Base-by-base conservation (phyloP, 2,113 vertebrate species). In the Ranitomeya variabilis region DNA sequence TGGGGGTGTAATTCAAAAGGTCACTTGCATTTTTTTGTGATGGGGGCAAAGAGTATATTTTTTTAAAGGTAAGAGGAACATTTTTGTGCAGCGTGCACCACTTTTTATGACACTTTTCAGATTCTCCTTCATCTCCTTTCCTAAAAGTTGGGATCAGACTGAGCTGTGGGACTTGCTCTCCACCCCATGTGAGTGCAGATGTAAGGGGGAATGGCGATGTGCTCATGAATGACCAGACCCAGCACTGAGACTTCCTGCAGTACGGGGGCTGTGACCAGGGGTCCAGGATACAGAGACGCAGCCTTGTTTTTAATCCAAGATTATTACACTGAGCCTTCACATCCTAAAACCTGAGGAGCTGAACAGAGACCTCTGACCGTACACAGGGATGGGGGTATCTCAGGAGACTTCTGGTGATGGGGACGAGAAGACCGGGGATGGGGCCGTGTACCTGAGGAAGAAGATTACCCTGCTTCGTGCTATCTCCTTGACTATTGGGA, bases 401-500 rank as follows among this genome's bases (percentile, higher is more conserved):
- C n/a, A 19, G 16, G 79, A 69, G 7, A 23, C 26, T 6, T 14
- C 80, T 26, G 67, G 26, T 16, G 54, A 74, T 15, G 31, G 21
- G 0, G 66, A 45, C 26, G 1, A 0, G 1, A 74, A 45, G 71
- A 18, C 14, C 1, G 79, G 84, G 14, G 89, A 87, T 12, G 88
- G 91, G 51, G 67, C 45, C 5, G 89, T 94, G 55, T 90, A 92
- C 62, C 89, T 94, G 64, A 90, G 91, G 74, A 93, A 93, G 67
- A 91, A 91, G 60, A 95, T 96, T 3, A 91, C 93, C 67, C 90
- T 95, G 85, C 85, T 94, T 86, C 87, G 94, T 0, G 93, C 94
- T 0, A 85, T 92, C 78, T 94, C 90, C 80, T 91, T 96, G 71
- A 91, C 96, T 90, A 90, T 96, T 0, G 96, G 96, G 13, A 93